Percentiles rank a stretch among this genome's conserved stretches.
Evolutionary conservation across 2,888 invertebrate species (phyloP).

Genomic region (Byasa hedistus): DNA sequence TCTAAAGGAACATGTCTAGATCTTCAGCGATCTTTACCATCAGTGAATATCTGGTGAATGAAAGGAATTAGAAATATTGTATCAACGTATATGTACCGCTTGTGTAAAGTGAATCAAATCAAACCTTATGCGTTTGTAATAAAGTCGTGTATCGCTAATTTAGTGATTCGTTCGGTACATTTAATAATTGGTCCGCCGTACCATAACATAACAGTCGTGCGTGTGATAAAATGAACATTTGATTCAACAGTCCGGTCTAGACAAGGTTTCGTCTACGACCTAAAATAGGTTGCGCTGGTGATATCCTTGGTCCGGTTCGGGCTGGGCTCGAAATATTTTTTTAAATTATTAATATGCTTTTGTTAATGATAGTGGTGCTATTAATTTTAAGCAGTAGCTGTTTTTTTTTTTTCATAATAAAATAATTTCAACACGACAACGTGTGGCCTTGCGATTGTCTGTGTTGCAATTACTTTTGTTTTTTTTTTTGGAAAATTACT

Average conservation of each 20-base stretch:
- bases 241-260: constrained; percentile 28
- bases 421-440: neutral
- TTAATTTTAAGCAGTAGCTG: neutral
- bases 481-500: neutral
- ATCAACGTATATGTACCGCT: constrained; percentile 8
- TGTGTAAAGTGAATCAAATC: neutral
- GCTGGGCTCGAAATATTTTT: neutral
- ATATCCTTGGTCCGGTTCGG: constrained; percentile 23
- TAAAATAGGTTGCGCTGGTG: neutral
- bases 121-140: neutral
- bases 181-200: constrained; percentile 26
- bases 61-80: too few species aligned
- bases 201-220: constrained; percentile 22
- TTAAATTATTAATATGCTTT: constrained; percentile 12
- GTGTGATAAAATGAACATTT: constrained; percentile 30
- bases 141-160: constrained; percentile 15
- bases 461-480: neutral
- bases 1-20: too few species aligned
- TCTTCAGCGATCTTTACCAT: too few species aligned
- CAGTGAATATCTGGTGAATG: too few species aligned
- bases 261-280: constrained; percentile 22
- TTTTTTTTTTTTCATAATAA: neutral
- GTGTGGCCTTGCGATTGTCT: neutral
- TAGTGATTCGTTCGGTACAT: constrained; percentile 7
- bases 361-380: neutral